A percentile compares a stretch with the other conserved stretches of the same genome.
phyloP scores from a whole-genome alignment of 2,797 vertebrate genomes.

The Amblyopsis hoosieri region DNA sequence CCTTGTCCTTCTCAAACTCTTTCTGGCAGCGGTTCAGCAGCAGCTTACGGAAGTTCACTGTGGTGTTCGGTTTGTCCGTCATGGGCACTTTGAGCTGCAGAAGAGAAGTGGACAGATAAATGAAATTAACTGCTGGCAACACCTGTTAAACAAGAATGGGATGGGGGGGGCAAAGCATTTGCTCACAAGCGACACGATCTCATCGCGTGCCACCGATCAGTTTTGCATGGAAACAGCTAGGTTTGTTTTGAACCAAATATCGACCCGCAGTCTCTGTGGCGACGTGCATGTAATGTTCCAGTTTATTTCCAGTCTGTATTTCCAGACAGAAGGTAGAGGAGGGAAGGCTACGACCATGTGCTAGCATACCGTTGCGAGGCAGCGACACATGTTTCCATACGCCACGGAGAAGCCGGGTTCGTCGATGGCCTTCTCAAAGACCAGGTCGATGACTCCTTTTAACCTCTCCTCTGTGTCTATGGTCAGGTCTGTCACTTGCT shows the following conservation, averaged over 20 bases:
- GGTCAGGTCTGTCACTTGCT: slow-evolving; percentile 95
- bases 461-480: slow-evolving; percentile 96
- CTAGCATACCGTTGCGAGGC: slow-evolving; percentile 89
- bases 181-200: slow-evolving; percentile 26
- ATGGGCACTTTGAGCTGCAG: slow-evolving; percentile 92
- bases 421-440: slow-evolving; percentile 97
- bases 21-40: slow-evolving; percentile 97
- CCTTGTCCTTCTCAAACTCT: slow-evolving; percentile 98
- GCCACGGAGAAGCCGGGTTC: slow-evolving; percentile 97
- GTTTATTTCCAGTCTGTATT: slow-evolving; percentile 18
- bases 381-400: slow-evolving; percentile 97
- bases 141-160: background rate
- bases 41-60: slow-evolving; percentile 95
- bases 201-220: slow-evolving; percentile 24
- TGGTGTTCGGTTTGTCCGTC: slow-evolving; percentile 92
- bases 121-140: background rate
- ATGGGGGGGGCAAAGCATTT: slow-evolving; percentile 43
- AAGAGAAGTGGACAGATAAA: background rate
- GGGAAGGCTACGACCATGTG: background rate
- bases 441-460: slow-evolving; percentile 97
- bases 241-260: background rate
- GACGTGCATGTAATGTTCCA: slow-evolving; percentile 6
- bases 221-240: slow-evolving; percentile 12
- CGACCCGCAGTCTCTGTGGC: background rate
- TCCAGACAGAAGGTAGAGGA: no score